These are phyloP conservation scores for Spodoptera litura DNA, from an alignment of 1,140 invertebrate genomes.

Conservation along the genomic window DNA sequence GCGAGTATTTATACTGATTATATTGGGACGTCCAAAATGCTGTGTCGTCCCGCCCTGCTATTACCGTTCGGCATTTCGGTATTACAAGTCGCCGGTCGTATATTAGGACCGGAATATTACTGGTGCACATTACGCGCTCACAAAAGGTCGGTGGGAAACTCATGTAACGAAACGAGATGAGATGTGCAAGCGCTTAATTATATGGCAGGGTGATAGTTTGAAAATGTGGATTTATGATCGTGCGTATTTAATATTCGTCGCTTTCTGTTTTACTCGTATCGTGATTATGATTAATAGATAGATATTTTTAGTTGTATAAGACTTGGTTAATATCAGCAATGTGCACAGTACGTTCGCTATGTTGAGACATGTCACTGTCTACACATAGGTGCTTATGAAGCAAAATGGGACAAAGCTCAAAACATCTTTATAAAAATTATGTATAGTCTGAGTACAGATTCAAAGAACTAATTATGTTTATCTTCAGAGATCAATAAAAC, in stretches of 20 bases:
- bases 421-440: no score
- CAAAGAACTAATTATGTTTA: no score
- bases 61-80: slow-evolving; percentile 46
- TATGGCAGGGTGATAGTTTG: slow-evolving; percentile 19
- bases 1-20: slow-evolving; percentile 78
- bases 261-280: neutral
- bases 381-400: no score
- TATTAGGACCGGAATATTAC: slow-evolving; percentile 39
- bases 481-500: no score
- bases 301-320: no score
- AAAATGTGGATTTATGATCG: neutral
- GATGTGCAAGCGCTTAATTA: slow-evolving; percentile 38
- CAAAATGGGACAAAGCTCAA: no score
- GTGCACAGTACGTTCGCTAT: no score
- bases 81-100: slow-evolving; percentile 38
- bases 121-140: slow-evolving; percentile 67
- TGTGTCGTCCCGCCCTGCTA: slow-evolving; percentile 66
- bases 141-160: slow-evolving; percentile 55
- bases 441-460: no score
- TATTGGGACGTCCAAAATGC: slow-evolving; percentile 70
- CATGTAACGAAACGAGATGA: slow-evolving; percentile 34
- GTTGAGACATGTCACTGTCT: no score
- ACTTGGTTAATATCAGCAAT: no score
- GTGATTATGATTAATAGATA: neutral
- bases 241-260: neutral